Conservation (phyloP, 2,888 invertebrate genomes). For the Melinaea menophilus region DNA sequence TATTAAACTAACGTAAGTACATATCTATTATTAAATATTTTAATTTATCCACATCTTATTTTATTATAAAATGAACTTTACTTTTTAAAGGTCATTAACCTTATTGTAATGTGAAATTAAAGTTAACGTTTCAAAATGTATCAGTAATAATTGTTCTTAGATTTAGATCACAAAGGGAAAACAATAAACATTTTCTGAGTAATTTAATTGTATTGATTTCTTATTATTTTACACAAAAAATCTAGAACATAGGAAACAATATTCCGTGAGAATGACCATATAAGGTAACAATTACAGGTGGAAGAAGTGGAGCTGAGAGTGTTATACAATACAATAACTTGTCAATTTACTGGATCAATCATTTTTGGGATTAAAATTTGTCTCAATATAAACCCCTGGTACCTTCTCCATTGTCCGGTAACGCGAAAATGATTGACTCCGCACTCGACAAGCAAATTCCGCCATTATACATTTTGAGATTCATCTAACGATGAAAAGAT, state of each 20-base stretch:
- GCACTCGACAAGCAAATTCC: conserved; percentile 54
- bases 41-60: too few relatives aligned
- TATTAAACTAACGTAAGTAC: too few relatives aligned
- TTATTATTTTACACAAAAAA: too few relatives aligned
- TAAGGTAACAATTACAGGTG: conserved; percentile 33
- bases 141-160: too few relatives aligned
- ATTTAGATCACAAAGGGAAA: too few relatives aligned
- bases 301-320: conserved; percentile 1
- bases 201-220: too few relatives aligned
- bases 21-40: too few relatives aligned
- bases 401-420: conserved; percentile 34
- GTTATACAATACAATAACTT: conserved; percentile 27
- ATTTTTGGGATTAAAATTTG: conserved; percentile 58
- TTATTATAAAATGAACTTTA: too few relatives aligned
- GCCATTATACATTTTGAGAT: conserved; percentile 57
- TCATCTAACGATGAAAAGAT: conserved; percentile 26
- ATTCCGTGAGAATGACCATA: not conserved
- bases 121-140: too few relatives aligned
- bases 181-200: too few relatives aligned
- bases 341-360: conserved; percentile 47
- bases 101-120: too few relatives aligned
- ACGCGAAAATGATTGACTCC: conserved; percentile 60
- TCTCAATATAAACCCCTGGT: conserved; percentile 36
- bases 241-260: not conserved
- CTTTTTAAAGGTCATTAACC: too few relatives aligned